Base-by-base conservation (phyloP, 92 coral and sea anemone species). In the Palythoa heliodiscus region DNA sequence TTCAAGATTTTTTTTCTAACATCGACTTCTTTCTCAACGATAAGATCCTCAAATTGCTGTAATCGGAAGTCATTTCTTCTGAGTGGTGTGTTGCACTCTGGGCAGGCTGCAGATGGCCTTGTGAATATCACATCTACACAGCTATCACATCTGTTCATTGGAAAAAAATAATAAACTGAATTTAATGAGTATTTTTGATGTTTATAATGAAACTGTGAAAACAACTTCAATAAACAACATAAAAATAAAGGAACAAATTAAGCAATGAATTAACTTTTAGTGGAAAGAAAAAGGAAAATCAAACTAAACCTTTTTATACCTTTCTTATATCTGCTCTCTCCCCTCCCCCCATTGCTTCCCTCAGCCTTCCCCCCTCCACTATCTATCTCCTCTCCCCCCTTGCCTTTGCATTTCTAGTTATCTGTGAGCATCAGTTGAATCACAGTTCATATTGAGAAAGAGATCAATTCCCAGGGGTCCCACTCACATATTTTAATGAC, bases 21-120 rank as follows among this genome's bases (percentile, higher is more conserved):
- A 73, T 94, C 99, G 69, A 96, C 99, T 89, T 96, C 99, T 85
- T 96, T 96, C 91, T 95, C 98, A 19, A 95, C 98, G 73, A 96
- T 91, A 66, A 96, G 91, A 86, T 96, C 99, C 87, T 96, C 99
- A 91, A 96, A 96, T 84, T 96, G 99, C 75, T 96, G 99, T 60
- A 90, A 48, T 63, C 99, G 86, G 82, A 96, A 96, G 82, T 96
- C 99, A 85, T 92, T 96, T 38, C 98, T 96, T 71, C 99, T 89
- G 40, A 96, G 89, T 13, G 99, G 94, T 29, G 99, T 96, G 81
- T 88, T 89, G 54, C 99, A 96, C 78, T 96, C 99, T 54, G 98
- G 99, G 52, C 99, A 96, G 43, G 99, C 98, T 24, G 99, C 99
- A 12, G 99, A 96, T 24, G 99, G 99, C 76, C 99, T 79, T 50